Evolutionary conservation across 2,888 invertebrate genomes (phyloP).

Genomic region (Eurytoma adleriae): DNA sequence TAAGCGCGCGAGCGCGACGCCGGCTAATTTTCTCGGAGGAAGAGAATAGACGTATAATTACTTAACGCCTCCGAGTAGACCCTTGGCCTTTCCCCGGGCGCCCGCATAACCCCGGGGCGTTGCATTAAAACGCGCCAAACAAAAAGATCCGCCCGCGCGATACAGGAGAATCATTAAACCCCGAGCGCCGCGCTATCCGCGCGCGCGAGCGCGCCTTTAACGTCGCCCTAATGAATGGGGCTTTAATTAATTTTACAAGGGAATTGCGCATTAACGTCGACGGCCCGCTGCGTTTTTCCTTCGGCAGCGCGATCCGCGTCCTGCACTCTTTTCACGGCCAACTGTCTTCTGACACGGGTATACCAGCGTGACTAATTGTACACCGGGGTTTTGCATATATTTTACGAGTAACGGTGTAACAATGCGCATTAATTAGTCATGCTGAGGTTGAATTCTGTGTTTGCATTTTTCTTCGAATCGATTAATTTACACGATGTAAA

Average conservation of each 20-base stretch:
- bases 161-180: conserved; percentile 45
- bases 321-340: neutral
- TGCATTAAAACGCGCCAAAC: conserved; percentile 66
- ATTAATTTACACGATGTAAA: too few species aligned
- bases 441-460: too few species aligned
- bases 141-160: conserved; percentile 54
- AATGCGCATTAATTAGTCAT: too few species aligned
- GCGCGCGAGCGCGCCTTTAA: neutral
- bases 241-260: conserved; percentile 49
- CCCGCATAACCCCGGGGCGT: conserved; percentile 39
- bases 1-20: conserved; percentile 53
- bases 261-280: conserved; percentile 34
- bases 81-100: conserved; percentile 37
- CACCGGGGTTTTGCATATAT: too few species aligned
- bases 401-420: too few species aligned
- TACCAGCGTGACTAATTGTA: too few species aligned
- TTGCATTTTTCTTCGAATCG: too few species aligned
- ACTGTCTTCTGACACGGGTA: too few species aligned
- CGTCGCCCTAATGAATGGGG: conserved; percentile 43
- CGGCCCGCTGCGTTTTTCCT: conserved; percentile 3
- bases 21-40: conserved; percentile 73
- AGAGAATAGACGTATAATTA: conserved; percentile 76
- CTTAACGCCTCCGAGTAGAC: conserved; percentile 74
- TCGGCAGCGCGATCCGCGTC: neutral
- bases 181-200: conserved; percentile 25